phyloP scores from a whole-genome alignment of 2,113 vertebrate genomes.

The Symphodus melops region DNA sequence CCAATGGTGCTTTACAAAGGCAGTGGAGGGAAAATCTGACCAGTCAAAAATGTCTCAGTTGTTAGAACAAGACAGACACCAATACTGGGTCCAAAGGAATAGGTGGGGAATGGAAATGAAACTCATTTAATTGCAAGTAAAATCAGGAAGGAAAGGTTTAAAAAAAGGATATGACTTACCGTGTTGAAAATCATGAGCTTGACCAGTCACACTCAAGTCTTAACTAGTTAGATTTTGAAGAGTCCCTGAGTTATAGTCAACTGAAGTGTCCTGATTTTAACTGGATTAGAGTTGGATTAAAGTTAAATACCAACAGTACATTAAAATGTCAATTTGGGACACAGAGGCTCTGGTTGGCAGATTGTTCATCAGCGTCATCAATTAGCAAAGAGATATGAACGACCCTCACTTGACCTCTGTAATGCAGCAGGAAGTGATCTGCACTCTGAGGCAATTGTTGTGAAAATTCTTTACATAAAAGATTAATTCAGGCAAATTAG shows the following conservation, averaged over 20 bases:
- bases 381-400: neutral
- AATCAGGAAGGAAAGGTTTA: too few relatives aligned
- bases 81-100: too few relatives aligned
- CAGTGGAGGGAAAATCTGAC: too few relatives aligned
- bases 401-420: constrained; percentile 17
- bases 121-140: neutral
- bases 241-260: neutral
- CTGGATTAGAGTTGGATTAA: too few relatives aligned
- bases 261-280: too few relatives aligned
- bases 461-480: constrained; percentile 37
- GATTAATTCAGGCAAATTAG: constrained; percentile 50
- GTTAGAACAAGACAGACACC: too few relatives aligned
- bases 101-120: too few relatives aligned
- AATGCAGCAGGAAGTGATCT: neutral
- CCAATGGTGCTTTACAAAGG: too few relatives aligned
- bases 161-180: neutral
- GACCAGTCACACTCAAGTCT: neutral
- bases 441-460: neutral
- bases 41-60: too few relatives aligned
- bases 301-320: neutral
- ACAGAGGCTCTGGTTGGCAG: neutral
- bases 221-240: neutral
- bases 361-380: neutral
- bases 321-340: neutral
- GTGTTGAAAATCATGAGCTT: neutral